Percentiles rank a stretch among this genome's conserved stretches.
Evolutionary conservation across 2,113 vertebrate species (phyloP).

Genomic region (Pelecanoides urinatrix): DNA sequence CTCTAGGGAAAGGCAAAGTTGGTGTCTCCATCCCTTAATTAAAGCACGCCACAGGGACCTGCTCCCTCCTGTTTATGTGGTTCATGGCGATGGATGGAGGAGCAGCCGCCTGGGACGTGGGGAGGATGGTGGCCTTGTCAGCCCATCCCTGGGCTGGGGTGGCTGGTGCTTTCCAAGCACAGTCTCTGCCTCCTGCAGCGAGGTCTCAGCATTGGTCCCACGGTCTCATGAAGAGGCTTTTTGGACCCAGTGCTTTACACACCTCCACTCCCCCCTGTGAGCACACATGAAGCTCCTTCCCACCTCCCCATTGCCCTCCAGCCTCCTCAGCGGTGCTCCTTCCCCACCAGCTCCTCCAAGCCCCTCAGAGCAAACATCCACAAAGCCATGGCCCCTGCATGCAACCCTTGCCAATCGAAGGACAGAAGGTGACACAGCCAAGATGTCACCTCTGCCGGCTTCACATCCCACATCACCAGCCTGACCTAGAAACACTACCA

Average conservation of each 20-base stretch:
- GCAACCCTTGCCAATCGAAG: background rate
- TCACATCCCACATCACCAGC: slow-evolving; percentile 34
- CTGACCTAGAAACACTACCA: slow-evolving; percentile 63
- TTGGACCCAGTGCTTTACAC: background rate
- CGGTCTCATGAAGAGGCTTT: rapidly evolving
- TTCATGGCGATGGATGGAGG: background rate
- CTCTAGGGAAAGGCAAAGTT: background rate
- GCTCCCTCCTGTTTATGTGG: background rate
- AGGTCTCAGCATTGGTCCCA: background rate
- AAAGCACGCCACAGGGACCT: background rate
- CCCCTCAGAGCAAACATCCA: background rate
- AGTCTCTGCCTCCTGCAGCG: background rate
- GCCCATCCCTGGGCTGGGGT: background rate
- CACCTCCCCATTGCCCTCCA: background rate
- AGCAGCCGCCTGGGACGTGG: rapidly evolving
- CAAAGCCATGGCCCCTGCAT: rapidly evolving
- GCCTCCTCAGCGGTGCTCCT: background rate
- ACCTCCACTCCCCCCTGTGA: background rate
- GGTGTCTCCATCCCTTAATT: slow-evolving; percentile 38
- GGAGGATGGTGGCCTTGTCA: rapidly evolving
- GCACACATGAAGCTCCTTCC: background rate
- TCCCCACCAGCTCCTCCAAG: background rate
- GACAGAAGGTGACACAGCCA: slow-evolving; percentile 44
- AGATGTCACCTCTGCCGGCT: slow-evolving; percentile 34
- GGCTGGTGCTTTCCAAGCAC: rapidly evolving